Evolutionary conservation across 2,797 vertebrate genomes (phyloP).

Genomic region (Mareca strepera): DNA sequence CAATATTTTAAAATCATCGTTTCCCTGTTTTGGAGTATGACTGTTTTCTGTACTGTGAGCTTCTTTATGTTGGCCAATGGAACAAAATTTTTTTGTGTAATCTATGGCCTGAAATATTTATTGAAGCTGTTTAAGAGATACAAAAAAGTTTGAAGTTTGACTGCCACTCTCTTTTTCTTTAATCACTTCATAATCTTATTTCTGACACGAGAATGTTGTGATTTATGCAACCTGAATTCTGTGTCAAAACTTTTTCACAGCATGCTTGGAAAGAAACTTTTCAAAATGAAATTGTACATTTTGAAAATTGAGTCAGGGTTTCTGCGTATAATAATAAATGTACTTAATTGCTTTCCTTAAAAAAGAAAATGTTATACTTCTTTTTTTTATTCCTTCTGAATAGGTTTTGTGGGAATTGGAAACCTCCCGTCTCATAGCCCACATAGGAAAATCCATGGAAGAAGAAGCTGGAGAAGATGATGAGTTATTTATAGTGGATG

Average conservation of each 20-base stretch:
- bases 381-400: background rate
- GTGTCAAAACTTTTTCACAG: background rate
- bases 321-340: background rate
- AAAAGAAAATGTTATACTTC: background rate
- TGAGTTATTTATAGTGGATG: constrained; percentile 82
- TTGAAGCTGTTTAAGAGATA: background rate
- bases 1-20: background rate
- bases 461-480: constrained; percentile 77
- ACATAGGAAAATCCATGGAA: constrained; percentile 75
- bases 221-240: background rate
- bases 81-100: background rate
- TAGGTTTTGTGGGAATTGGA: constrained; percentile 84
- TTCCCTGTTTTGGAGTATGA: background rate
- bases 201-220: background rate
- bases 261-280: background rate
- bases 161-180: background rate
- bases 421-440: constrained; percentile 77
- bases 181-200: background rate
- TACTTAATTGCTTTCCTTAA: background rate
- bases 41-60: accelerated
- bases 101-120: background rate
- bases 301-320: background rate
- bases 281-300: background rate
- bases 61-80: background rate
- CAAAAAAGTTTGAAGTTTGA: background rate